phyloP scores from a whole-genome alignment of 2,113 vertebrate genomes.

The Zapornia atra region DNA sequence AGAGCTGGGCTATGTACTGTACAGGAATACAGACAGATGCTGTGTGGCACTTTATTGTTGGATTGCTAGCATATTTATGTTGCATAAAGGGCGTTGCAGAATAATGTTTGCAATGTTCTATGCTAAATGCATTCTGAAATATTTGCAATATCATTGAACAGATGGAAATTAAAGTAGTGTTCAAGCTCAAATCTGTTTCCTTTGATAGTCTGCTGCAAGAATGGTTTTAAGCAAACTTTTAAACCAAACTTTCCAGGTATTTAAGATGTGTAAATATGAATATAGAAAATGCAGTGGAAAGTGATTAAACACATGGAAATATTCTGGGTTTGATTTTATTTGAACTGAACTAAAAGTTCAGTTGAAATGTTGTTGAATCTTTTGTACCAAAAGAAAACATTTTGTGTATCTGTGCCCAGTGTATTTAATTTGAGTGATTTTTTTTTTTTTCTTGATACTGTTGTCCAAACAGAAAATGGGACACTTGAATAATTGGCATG shows the following conservation, averaged over 20 bases:
- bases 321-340: constrained; percentile 21
- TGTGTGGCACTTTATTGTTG: neutral
- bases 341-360: neutral
- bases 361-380: neutral
- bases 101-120: neutral
- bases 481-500: neutral
- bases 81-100: neutral
- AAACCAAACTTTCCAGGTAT: constrained; percentile 39
- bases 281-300: neutral
- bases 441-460: neutral
- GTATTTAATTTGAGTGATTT: neutral
- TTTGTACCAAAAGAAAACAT: neutral
- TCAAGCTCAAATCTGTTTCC: neutral
- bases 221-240: constrained; percentile 29
- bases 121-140: constrained; percentile 14
- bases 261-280: neutral
- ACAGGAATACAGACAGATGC: constrained; percentile 20
- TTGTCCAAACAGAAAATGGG: neutral
- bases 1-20: neutral
- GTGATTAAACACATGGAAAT: neutral
- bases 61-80: neutral
- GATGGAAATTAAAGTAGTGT: constrained; percentile 39
- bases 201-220: constrained; percentile 9
- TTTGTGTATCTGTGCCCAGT: neutral
- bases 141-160: constrained; percentile 24